Evolutionary conservation across 2,888 invertebrate genomes (phyloP).

Genomic region (Asteroscopus sphinx): DNA sequence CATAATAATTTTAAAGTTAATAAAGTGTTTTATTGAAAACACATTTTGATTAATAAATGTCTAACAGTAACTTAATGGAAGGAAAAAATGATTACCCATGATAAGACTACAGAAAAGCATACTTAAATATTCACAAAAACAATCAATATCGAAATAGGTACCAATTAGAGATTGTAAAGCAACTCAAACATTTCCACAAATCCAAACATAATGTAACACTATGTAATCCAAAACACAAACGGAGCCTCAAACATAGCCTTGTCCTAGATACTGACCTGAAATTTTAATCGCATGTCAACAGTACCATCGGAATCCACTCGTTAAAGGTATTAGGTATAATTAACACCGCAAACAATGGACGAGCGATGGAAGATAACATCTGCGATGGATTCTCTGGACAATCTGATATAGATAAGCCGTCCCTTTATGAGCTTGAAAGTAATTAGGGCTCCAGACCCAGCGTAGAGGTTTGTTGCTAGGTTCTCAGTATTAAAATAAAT

Average conservation of each 20-base stretch:
- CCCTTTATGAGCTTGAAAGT: slow-evolving; percentile 24
- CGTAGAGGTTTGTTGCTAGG: slow-evolving; percentile 6
- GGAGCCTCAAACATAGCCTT: slow-evolving; percentile 38
- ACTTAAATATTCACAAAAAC: no score
- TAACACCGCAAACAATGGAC: slow-evolving; percentile 54
- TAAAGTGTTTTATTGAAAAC: no score
- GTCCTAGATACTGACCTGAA: slow-evolving; percentile 53
- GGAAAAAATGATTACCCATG: no score
- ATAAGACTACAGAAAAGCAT: no score
- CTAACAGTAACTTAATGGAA: no score
- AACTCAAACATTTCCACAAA: slow-evolving; percentile 14
- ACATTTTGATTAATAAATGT: no score
- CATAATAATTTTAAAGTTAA: no score
- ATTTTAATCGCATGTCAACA: slow-evolving; percentile 59
- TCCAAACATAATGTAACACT: slow-evolving; percentile 13
- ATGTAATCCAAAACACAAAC: slow-evolving; percentile 32
- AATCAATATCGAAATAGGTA: not conserved
- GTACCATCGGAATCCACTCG: slow-evolving; percentile 35
- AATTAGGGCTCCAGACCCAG: slow-evolving; percentile 34
- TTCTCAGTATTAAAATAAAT: slow-evolving; percentile 25
- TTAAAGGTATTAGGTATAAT: slow-evolving; percentile 55
- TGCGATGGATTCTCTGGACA: slow-evolving; percentile 47
- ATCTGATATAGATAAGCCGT: slow-evolving; percentile 49
- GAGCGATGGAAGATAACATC: slow-evolving; percentile 49
- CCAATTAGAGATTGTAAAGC: not conserved